phyloP scores from a whole-genome alignment of 2,113 vertebrate species.

The Phodopus roborovskii region DNA sequence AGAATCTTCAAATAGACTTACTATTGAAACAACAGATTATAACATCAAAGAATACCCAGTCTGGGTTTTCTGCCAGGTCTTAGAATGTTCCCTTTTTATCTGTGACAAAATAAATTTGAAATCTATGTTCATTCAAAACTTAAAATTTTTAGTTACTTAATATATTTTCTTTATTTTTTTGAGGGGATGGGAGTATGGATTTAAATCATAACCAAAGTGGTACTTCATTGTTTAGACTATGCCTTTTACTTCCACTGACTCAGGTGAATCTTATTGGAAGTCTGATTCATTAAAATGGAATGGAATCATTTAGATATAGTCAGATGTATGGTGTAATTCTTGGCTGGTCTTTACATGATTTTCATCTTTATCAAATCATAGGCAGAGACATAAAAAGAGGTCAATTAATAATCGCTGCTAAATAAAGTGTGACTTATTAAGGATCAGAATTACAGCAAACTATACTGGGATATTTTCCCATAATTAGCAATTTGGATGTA shows the following conservation, averaged over 20 bases:
- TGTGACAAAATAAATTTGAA: slow-evolving; percentile 9
- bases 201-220: slow-evolving; percentile 24
- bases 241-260: background rate
- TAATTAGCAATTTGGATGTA: slow-evolving; percentile 1
- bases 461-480: background rate
- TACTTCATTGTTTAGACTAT: background rate
- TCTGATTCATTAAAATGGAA: background rate
- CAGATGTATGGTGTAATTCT: background rate
- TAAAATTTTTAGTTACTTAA: slow-evolving; percentile 4
- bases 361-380: background rate
- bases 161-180: background rate
- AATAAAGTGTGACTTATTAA: slow-evolving; percentile 15
- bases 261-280: background rate
- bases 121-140: background rate
- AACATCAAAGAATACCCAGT: slow-evolving; percentile 50
- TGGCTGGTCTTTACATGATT: background rate
- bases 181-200: background rate
- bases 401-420: background rate
- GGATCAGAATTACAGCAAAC: background rate
- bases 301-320: background rate
- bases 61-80: background rate
- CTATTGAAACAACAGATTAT: slow-evolving; percentile 38
- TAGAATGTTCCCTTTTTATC: background rate
- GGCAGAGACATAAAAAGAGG: background rate
- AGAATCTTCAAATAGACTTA: slow-evolving; percentile 55